Conservation (phyloP, 2,113 vertebrate genomes). For the Galemys pyrenaicus region DNA sequence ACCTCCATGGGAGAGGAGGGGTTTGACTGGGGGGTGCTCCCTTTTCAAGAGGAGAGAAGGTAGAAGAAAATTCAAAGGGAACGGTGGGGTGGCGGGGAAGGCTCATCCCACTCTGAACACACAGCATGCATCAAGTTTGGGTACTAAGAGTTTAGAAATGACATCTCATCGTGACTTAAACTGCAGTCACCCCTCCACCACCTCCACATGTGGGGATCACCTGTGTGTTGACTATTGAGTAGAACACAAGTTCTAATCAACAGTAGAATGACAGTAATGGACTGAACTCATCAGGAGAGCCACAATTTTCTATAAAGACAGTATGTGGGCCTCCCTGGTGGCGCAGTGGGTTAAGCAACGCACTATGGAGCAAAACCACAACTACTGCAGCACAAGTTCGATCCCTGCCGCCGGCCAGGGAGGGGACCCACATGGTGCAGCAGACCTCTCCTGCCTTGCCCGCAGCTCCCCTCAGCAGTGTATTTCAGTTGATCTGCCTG, state of each 20-base stretch:
- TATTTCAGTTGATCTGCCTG: too few relatives aligned
- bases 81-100: background rate
- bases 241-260: background rate
- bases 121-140: background rate
- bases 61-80: background rate
- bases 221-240: background rate
- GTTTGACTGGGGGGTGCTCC: background rate
- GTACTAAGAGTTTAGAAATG: background rate
- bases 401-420: too few relatives aligned
- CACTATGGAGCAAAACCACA: too few relatives aligned
- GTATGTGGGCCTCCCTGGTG: too few relatives aligned
- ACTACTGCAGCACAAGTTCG: too few relatives aligned
- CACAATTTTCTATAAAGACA: background rate
- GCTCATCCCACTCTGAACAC: background rate
- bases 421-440: too few relatives aligned
- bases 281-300: too few relatives aligned
- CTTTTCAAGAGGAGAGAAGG: background rate
- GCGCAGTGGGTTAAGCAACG: too few relatives aligned
- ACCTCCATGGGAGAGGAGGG: slow-evolving; percentile 62
- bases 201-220: background rate
- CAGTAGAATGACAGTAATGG: background rate
- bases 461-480: too few relatives aligned
- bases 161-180: background rate
- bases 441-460: too few relatives aligned
- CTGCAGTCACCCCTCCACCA: background rate